Base-by-base conservation (phyloP, 2,113 vertebrate species). In the Cepphus grylle region DNA sequence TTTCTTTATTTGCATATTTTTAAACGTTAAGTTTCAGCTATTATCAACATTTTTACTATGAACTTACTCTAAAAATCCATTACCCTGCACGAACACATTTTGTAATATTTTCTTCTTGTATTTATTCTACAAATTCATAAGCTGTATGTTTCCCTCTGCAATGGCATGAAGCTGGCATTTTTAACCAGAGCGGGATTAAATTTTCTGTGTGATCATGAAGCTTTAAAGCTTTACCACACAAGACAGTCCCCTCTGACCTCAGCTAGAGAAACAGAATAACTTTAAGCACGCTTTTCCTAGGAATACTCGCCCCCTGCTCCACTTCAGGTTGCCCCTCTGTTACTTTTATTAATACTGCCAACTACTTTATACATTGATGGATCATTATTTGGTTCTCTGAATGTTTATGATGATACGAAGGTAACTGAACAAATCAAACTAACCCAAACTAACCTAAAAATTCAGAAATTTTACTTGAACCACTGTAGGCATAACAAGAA, bases 121-220 rank as follows among this genome's bases (percentile, higher is more conserved):
- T 94, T 95, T 96, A 76, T 85, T 88, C 65, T 94, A 56, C 71
- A 97, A 84, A 97, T 82, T 74, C 87, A 52, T 91, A 93, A 96
- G 74, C 17, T 27, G 49, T 55, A 53, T 96, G 94, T 90, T 97
- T 97, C 65, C 88, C 69, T 91, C 93, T 95, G 90, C 91, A 85
- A 66, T 76, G 49, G 69, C 78, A 91, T 80, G 80, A 98, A 97
- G 87, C 70, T 93, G 84, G 87, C 81, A 95, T 97, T 98, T 98
- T 97, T 97, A 98, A 97, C 93, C 94, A 96, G 90, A 89, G 67
- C 47, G 40, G 93, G 97, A 98, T 98, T 98, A 97, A 92, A 91
- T 97, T 98, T 98, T 97, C 95, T 87, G 55, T 97, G 90, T 97
- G 96, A 96, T 97, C 95, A 96, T 76, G 58, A 97, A 95, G 93